Evolutionary conservation across 92 coral and sea anemone genomes (phyloP), one percentile per base, ranked within the genome.

Genomic region (Phenganax stokvisi): DNA sequence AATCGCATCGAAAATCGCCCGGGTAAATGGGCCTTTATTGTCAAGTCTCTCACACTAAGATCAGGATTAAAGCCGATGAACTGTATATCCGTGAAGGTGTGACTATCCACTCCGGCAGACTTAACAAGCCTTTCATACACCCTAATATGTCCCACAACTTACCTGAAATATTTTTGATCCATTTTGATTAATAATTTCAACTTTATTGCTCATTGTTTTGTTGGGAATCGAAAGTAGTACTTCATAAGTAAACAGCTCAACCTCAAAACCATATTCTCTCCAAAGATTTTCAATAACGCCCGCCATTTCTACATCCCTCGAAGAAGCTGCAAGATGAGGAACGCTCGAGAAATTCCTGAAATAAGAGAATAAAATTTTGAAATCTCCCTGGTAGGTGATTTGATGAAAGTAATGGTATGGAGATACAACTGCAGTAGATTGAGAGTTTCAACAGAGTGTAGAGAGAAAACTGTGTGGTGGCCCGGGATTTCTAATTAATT

Each of bases 311-410:
- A 92, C 84, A 84, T 89, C 92, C 29, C 99, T 90, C 57, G 87
- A 78, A 10, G 99, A 90, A 12, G 90, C 92, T 4, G 96, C 97
- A 28, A 96, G 70, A 74, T 96, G 99, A 9, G 99, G 99, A 17
- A 77, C 75, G 68, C 83, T 83, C 47, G 92, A 84, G 60, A 96
- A 87, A 71, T 82, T 87, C 72, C 99, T 96, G 17, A 25, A 61
- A 61, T 61, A 12, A n/a, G 25, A 61, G 8, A 61, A 12, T 20
- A 20, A 20, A 20, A 20, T 20, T 20, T 20, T 20, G 25, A 20
- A 20, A 20, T 20, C 25, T 20, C 25, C 25, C 25, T 20, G 25
- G 25, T 20, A 20, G 25, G 25, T 20, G 25, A 20, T 20, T 20
- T 20, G 25, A 20, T 20, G 25, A 20, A 20, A 20, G 25, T 20